Conservation (phyloP, 2,113 vertebrate species). For the Lota lota region DNA sequence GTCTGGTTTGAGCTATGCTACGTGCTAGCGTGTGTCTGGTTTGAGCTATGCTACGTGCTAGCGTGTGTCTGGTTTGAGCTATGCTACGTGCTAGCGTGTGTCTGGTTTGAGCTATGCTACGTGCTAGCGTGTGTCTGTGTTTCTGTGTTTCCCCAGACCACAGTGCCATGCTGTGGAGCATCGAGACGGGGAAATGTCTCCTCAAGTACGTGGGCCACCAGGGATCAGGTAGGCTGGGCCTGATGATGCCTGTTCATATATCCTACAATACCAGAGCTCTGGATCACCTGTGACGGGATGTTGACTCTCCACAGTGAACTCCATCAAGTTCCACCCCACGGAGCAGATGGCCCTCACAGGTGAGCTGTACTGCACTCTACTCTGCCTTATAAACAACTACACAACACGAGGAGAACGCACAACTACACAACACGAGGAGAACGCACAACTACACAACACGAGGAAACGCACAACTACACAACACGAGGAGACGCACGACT, state of each 20-base stretch:
- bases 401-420: no score
- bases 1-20: no score
- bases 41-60: not conserved
- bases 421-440: no score
- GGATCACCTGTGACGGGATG: not conserved
- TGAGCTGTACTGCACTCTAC: slow-evolving; percentile 48
- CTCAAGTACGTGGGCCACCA: slow-evolving; percentile 91
- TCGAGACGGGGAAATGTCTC: slow-evolving; percentile 93
- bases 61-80: not conserved
- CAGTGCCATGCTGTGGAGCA: slow-evolving; percentile 95
- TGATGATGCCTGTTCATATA: not conserved
- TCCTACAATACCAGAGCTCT: no score
- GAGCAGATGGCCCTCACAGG: slow-evolving; percentile 96
- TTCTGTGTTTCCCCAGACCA: slow-evolving; percentile 76
- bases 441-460: no score
- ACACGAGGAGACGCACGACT: no score
- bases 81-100: not conserved
- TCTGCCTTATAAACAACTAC: no score
- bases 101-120: not conserved
- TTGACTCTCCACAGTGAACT: slow-evolving; percentile 82
- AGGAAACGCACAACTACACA: no score
- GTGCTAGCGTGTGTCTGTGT: not conserved
- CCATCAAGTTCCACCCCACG: slow-evolving; percentile 96
- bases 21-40: not conserved
- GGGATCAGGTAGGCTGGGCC: slow-evolving; percentile 85